Evolutionary conservation across 2,888 invertebrate genomes (phyloP), one percentile per base, ranked within the genome.

Genomic region (Capitulum mitella): DNA sequence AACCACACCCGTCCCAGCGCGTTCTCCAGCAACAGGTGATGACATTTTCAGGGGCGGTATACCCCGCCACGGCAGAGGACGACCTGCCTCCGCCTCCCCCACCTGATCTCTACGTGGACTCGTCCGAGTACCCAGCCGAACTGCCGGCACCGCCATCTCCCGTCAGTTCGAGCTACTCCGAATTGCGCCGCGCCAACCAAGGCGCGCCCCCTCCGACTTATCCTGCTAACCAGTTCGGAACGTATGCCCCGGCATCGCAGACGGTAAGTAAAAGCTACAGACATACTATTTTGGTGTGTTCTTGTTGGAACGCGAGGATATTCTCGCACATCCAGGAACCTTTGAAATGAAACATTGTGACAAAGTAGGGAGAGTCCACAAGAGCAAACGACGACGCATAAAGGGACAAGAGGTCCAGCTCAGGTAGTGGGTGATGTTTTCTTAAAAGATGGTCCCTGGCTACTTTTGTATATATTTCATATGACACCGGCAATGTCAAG

Each of bases 121-220:
- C 74, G 26, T 37, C 43, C 40, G 74, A 74, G 40, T 40, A n/a
- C 8, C 14, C n/a, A 2, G 26, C 10, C 0, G 74, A 74, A 26
- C 74, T 74, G 74, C 79, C 87, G 77, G 88, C 89, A 14, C 94
- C 95, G 12, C 94, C 94, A 16, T 94, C 94, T 81, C 95, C 95
- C 3, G 95, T 95, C 0, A 94, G 94, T 83, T 95, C 94, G 3
- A 94, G 94, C 83, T 95, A 95, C 84, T 94, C 94, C 84, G 95
- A 95, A 86, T 87, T 95, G 79, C 89, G 92, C 78, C 88, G 93
- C 82, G 94, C 95, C 26, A 93, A 79, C n/a, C 80, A 78, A 43
- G 78, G 77, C 77, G 43, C 80, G 14, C 79, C 75, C 76, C 78
- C 61, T 14, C 76, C 46, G 61, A 32, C 61, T 8, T 61, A 34